A percentile compares a stretch with the other conserved stretches of the same genome.
These are phyloP conservation scores for Ommatoiulus sabulosus DNA, from an alignment of 2,888 invertebrate genomes.

Conservation along the genomic window DNA sequence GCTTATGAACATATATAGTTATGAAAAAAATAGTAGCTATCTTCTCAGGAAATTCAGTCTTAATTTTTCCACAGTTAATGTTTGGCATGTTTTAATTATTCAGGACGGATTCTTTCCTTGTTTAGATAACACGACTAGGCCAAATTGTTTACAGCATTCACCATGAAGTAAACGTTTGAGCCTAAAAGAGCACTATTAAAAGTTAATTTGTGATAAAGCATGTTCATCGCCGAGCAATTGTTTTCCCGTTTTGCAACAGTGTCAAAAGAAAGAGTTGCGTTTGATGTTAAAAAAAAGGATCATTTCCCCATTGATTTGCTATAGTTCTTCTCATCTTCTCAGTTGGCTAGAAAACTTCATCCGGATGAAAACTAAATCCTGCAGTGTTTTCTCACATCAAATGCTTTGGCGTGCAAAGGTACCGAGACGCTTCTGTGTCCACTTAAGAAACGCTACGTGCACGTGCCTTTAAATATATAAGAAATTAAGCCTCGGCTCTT, in stretches of 20 bases:
- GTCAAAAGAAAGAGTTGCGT: background rate
- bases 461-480: background rate
- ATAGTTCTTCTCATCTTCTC: background rate
- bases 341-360: background rate
- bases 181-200: no score
- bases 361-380: background rate
- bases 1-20: no score
- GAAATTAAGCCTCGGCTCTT: background rate
- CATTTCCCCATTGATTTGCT: background rate
- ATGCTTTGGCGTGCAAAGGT: no score
- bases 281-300: background rate
- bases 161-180: no score
- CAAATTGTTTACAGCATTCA: no score
- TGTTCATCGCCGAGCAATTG: background rate
- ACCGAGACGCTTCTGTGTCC: background rate
- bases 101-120: no score
- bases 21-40: no score
- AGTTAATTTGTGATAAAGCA: background rate
- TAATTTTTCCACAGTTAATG: no score
- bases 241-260: background rate
- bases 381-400: background rate
- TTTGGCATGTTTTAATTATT: no score
- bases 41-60: no score
- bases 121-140: no score
- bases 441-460: background rate